These are phyloP conservation scores for Drosophila mauritiana DNA, from an alignment of 1,140 invertebrate species.

Conservation along the genomic window DNA sequence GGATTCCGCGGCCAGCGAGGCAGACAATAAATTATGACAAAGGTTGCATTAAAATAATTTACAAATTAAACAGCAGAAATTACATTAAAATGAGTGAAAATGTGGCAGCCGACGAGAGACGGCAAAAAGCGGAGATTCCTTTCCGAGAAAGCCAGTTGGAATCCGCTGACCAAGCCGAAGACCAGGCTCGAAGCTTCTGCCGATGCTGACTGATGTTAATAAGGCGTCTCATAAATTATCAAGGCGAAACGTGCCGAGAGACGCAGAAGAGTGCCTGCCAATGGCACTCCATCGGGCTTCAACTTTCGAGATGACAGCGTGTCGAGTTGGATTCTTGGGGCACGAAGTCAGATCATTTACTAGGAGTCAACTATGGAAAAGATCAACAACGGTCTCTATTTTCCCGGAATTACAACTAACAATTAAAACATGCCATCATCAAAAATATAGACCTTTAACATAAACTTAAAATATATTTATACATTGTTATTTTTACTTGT, in stretches of 20 bases:
- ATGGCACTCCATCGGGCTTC: constrained; percentile 21
- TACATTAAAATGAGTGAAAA: constrained; percentile 78
- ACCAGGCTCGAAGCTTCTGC: constrained; percentile 15
- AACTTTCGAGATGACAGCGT: constrained; percentile 29
- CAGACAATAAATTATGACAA: constrained; percentile 63
- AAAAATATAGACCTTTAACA: no score
- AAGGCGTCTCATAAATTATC: constrained; percentile 83
- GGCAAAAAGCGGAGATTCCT: constrained; percentile 69
- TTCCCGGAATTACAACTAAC: no score
- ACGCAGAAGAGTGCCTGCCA: constrained; percentile 46
- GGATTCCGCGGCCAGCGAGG: constrained; percentile 4
- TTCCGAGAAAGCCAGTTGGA: constrained; percentile 74
- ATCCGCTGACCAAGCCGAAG: constrained; percentile 36
- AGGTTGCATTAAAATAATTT: constrained; percentile 68
- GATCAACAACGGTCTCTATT: no score
- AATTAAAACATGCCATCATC: no score
- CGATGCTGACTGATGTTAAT: constrained; percentile 77
- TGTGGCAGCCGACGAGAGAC: constrained; percentile 28
- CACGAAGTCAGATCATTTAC: background rate
- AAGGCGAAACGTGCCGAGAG: constrained; percentile 71
- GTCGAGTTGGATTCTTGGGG: background rate
- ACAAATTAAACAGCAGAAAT: constrained; percentile 79
- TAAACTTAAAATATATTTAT: no score
- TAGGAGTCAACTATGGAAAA: no score
- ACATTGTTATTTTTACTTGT: no score